These are phyloP conservation scores for Paedocypris micromegethes DNA, from an alignment of 2,797 vertebrate species.

Conservation along the genomic window DNA sequence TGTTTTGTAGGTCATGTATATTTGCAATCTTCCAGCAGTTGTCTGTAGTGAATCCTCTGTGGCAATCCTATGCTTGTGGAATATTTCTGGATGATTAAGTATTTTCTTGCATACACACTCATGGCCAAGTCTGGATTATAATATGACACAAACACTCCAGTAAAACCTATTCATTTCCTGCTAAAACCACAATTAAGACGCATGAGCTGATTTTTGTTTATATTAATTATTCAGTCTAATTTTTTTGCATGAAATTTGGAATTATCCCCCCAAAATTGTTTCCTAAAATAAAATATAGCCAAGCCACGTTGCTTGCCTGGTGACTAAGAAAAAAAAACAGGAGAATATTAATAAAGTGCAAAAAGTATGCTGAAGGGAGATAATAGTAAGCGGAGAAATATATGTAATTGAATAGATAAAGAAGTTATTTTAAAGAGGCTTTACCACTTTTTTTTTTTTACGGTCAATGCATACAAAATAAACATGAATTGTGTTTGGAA, in stretches of 20 bases:
- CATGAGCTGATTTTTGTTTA: constrained; percentile 31
- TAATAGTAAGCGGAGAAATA: constrained; percentile 2
- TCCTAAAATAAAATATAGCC: constrained; percentile 13
- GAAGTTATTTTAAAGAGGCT: neutral
- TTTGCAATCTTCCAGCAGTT: neutral
- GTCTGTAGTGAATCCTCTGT: neutral
- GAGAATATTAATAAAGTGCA: constrained; percentile 18
- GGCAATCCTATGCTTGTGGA: constrained; percentile 3
- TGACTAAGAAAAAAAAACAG: neutral
- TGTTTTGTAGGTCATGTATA: too few relatives aligned
- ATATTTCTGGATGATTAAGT: constrained; percentile 9
- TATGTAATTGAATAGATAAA: constrained; percentile 22
- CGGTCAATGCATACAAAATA: neutral
- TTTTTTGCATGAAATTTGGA: constrained; percentile 29
- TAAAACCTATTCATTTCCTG: neutral
- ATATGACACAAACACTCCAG: constrained; percentile 11
- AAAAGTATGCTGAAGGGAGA: constrained; percentile 22
- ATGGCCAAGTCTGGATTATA: constrained; percentile 2
- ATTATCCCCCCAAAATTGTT: constrained; percentile 16
- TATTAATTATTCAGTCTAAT: constrained; percentile 35
- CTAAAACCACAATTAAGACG: constrained; percentile 6
- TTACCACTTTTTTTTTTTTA: neutral
- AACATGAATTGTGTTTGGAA: neutral
- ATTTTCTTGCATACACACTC: neutral
- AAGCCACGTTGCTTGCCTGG: constrained; percentile 9